Base-by-base conservation (phyloP, 2,888 invertebrate species). In the Deilephila elpenor region DNA sequence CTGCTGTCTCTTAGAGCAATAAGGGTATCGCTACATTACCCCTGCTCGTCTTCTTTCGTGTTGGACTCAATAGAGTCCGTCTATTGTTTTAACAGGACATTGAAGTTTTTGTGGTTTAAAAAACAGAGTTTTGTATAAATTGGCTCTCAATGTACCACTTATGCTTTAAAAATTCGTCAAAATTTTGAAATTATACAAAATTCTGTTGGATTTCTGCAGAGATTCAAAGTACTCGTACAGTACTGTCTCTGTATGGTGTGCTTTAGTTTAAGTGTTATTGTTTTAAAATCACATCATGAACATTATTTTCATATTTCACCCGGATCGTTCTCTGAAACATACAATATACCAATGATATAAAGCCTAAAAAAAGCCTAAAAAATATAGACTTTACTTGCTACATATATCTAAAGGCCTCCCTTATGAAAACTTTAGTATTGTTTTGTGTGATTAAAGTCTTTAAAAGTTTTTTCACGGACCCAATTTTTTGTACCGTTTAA, bases 21-120 rank as follows among this genome's bases (percentile, higher is more conserved):
- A 87, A 91, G 91, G 89, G 91, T 91, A 91, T 89, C 90, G 78
- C 78, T 91, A 91, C 90, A 84, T 81, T 91, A 89, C 91, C 89
- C 87, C 78, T 76, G 86, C 87, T 87, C 85, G 81, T 73, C 74
- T 76, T 82, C 75, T 77, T 80, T 82, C 78, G 80, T 86, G 76
- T 84, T 80, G 83, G 84, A 83, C 85, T 84, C 78, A 78, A 74
- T 77, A 79, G 83, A 81, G 83, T 87, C 83, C 76, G 74, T 80
- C 78, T 51, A 78, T 78, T 71, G 76, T 75, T 79, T 81, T 74
- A 74, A 77, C 78, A 73, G 78, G 75, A 82, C 79, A 83, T 75
- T 78, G 75, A 81, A 75, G 79, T 78, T 76, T 80, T 78, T 82
- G 79, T 81, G 73, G 76, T 78, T 78, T 75, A 70, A 78, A 61